Conservation (phyloP, 2,888 invertebrate species). For the Acleris laterana region DNA sequence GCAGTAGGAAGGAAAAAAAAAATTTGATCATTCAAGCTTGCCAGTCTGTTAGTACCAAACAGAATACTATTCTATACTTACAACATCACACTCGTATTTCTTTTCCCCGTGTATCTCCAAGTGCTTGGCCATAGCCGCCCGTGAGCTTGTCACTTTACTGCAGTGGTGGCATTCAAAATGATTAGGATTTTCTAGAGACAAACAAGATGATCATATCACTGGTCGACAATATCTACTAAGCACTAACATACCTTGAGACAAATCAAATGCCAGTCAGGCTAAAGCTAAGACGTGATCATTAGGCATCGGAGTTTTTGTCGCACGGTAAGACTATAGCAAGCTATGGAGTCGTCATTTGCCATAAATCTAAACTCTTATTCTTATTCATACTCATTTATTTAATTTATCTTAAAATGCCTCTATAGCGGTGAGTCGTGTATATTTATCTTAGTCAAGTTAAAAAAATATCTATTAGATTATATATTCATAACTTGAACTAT, state of each 20-base stretch:
- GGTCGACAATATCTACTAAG: not conserved
- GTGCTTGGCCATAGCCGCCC: conserved; percentile 91
- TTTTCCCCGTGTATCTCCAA: conserved; percentile 86
- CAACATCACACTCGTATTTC: conserved; percentile 87
- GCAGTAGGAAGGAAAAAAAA: conserved; percentile 44
- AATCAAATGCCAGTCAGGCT: too few species aligned
- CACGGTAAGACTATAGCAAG: too few species aligned
- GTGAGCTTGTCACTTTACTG: conserved; percentile 88
- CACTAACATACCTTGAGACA: not conserved
- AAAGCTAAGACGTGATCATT: too few species aligned
- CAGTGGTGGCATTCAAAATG: conserved; percentile 90
- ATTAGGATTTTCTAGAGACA: conserved; percentile 81
- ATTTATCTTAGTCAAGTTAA: too few species aligned
- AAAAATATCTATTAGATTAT: too few species aligned
- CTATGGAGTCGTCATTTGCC: too few species aligned
- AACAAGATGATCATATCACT: not conserved
- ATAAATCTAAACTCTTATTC: too few species aligned
- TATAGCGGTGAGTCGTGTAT: too few species aligned
- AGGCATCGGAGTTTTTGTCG: too few species aligned
- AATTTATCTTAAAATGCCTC: too few species aligned
- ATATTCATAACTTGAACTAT: too few species aligned
- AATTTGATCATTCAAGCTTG: conserved; percentile 26
- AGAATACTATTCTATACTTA: conserved; percentile 52
- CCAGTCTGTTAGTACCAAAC: not conserved
- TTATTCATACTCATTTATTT: too few species aligned